Evolutionary conservation across 2,797 vertebrate genomes (phyloP).

Genomic region (Coregonus ussuriensis): DNA sequence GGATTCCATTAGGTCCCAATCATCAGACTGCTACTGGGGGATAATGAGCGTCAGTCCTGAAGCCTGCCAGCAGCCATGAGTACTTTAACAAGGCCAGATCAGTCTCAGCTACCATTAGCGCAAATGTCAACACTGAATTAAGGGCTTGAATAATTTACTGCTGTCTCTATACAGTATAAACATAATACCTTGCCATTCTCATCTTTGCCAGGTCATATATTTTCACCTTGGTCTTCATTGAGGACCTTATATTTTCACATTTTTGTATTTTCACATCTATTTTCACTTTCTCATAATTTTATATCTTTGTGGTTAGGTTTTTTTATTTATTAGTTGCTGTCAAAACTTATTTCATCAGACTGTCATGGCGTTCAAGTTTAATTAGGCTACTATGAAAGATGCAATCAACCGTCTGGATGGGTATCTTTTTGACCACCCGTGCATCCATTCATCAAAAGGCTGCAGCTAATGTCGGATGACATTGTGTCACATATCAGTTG

Average conservation of each 20-base stretch:
- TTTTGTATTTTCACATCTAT: not conserved
- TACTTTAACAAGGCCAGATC: constrained; percentile 30
- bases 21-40: not conserved
- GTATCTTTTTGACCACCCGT: constrained; percentile 12
- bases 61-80: constrained; percentile 13
- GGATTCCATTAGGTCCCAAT: not conserved
- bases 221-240: not conserved
- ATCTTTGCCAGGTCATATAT: too few species aligned
- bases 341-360: constrained; percentile 38
- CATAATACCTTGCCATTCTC: constrained; percentile 10
- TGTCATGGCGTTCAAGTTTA: constrained; percentile 45
- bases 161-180: constrained; percentile 36
- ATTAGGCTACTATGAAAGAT: constrained; percentile 53
- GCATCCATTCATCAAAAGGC: not conserved
- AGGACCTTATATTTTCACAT: not conserved
- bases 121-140: constrained; percentile 59
- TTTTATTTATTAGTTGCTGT: not conserved
- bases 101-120: constrained; percentile 45
- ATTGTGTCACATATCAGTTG: not conserved
- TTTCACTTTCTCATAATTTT: not conserved
- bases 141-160: constrained; percentile 60
- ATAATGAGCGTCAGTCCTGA: not conserved
- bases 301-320: not conserved
- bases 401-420: constrained; percentile 26
- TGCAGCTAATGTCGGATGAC: not conserved